phyloP scores from a whole-genome alignment of 2,113 vertebrate species.

The Melospiza georgiana region DNA sequence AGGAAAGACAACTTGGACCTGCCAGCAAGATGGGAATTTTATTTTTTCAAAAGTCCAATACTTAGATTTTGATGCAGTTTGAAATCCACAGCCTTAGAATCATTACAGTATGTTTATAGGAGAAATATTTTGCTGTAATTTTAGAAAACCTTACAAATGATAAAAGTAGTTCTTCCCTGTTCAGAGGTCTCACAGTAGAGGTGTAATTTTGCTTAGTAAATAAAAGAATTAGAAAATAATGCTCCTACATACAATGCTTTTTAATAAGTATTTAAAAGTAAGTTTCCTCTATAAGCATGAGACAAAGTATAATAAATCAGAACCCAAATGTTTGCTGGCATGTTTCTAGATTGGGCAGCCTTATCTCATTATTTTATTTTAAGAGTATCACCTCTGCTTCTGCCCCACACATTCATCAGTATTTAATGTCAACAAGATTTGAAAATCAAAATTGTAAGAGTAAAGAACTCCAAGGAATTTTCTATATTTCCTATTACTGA shows the following conservation, averaged over 20 bases:
- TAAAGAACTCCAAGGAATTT: background rate
- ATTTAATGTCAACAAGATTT: background rate
- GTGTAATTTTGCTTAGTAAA: background rate
- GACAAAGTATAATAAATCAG: background rate
- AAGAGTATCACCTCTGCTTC: background rate
- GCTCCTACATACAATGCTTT: background rate
- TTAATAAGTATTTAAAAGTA: background rate
- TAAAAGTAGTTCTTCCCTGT: background rate
- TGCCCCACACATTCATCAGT: rapidly evolving
- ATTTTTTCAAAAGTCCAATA: background rate
- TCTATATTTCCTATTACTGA: background rate
- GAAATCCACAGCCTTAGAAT: background rate
- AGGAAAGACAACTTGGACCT: background rate
- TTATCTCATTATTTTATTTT: background rate
- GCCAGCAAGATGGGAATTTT: background rate
- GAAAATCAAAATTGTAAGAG: background rate
- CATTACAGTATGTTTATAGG: background rate
- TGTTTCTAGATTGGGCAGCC: background rate
- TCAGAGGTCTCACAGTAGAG: background rate
- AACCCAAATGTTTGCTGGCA: background rate
- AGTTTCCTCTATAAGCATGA: background rate
- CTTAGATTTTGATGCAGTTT: background rate
- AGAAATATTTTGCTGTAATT: background rate
- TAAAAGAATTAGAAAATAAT: background rate
- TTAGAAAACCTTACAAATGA: background rate